A percentile compares a stretch with the other conserved stretches of the same genome.
Evolutionary conservation across 1,140 invertebrate genomes (phyloP).

Genomic region (Zaprionus kolodkinae): DNA sequence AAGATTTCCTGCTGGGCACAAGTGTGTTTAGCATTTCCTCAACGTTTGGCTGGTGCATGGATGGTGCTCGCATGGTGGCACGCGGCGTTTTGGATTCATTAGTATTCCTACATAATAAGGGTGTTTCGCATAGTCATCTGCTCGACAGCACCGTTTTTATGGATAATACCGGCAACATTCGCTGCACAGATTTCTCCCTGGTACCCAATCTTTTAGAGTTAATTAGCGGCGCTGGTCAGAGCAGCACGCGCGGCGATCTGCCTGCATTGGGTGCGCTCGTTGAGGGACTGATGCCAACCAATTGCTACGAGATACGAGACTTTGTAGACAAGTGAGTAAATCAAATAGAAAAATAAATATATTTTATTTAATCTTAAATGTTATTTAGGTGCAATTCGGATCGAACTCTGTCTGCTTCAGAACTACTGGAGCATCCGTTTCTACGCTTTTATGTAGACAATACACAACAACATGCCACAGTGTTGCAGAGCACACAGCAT

Average conservation of each 20-base stretch:
- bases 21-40: conserved; percentile 76
- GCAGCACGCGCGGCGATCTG: conserved; percentile 68
- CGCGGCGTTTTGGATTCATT: conserved; percentile 88
- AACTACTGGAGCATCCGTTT: conserved; percentile 87
- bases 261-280: conserved; percentile 75
- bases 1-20: conserved; percentile 88
- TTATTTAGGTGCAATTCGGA: conserved; percentile 75
- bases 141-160: conserved; percentile 88
- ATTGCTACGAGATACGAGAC: conserved; percentile 88
- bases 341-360: not conserved
- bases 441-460: conserved; percentile 84
- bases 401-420: conserved; percentile 79
- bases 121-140: conserved; percentile 91
- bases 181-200: conserved; percentile 90
- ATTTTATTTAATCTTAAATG: not conserved
- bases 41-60: conserved; percentile 80
- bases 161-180: conserved; percentile 86
- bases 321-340: conserved; percentile 87
- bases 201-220: conserved; percentile 84
- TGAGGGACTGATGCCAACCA: conserved; percentile 74
- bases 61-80: conserved; percentile 85
- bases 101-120: conserved; percentile 90
- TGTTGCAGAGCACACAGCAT: conserved; percentile 45
- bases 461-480: conserved; percentile 49
- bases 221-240: conserved; percentile 79